Conservation (phyloP, 2,113 vertebrate genomes). For the Holacanthus passer region DNA sequence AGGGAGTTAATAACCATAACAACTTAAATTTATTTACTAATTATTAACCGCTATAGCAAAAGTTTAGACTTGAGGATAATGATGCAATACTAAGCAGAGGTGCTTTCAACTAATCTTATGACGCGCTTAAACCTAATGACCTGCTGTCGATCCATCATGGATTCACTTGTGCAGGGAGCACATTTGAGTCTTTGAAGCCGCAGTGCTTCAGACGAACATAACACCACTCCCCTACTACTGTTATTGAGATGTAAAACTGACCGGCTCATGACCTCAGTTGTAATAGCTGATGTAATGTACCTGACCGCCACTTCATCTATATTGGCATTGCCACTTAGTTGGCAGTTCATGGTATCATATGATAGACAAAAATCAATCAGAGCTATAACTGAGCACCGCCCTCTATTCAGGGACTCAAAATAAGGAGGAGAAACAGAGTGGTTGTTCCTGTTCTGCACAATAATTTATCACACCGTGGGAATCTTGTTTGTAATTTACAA, state of each 20-base stretch:
- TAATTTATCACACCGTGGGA: not conserved
- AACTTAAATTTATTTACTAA: not conserved
- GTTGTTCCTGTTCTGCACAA: slow-evolving; percentile 45
- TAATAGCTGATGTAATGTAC: slow-evolving; percentile 56
- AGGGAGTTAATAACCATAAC: not conserved
- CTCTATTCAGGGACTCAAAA: slow-evolving; percentile 42
- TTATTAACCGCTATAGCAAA: not conserved
- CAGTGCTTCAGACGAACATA: slow-evolving; percentile 14
- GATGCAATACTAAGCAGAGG: not conserved
- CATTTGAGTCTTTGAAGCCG: not conserved
- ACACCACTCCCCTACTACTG: not conserved
- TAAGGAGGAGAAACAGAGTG: slow-evolving; percentile 18
- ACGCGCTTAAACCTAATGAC: not conserved
- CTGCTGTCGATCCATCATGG: not conserved
- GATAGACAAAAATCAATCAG: slow-evolving; percentile 70
- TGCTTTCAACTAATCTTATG: not conserved
- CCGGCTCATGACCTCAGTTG: slow-evolving; percentile 39
- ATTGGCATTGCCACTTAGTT: slow-evolving; percentile 32
- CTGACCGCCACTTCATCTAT: slow-evolving; percentile 42
- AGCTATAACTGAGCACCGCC: slow-evolving; percentile 40
- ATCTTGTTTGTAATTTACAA: not conserved
- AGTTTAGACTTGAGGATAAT: not conserved
- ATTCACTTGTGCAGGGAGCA: not conserved
- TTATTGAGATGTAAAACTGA: slow-evolving; percentile 39
- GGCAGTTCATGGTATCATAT: slow-evolving; percentile 56